A percentile compares a stretch with the other conserved stretches of the same genome.
These are phyloP conservation scores for Pissodes strobi DNA, from an alignment of 1,140 invertebrate species.

Conservation along the genomic window DNA sequence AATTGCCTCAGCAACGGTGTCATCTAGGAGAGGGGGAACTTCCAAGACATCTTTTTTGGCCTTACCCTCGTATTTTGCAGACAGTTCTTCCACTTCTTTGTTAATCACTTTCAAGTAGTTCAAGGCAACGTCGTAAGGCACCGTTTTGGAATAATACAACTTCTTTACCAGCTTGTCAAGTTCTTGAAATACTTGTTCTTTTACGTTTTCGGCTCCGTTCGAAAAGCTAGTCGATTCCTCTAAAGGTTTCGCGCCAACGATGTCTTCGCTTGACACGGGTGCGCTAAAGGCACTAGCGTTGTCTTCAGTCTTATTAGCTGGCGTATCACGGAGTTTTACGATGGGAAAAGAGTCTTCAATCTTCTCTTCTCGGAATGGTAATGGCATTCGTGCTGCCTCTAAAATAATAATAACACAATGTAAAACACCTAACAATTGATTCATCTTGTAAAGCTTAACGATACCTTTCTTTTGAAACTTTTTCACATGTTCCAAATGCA, in stretches of 20 bases:
- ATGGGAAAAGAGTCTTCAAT: no score
- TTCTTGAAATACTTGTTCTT: background rate
- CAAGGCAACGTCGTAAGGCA: background rate
- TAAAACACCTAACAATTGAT: no score
- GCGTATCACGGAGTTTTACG: background rate
- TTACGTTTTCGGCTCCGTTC: background rate
- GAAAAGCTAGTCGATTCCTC: background rate
- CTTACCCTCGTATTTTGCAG: background rate
- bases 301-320: background rate
- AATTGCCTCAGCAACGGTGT: background rate
- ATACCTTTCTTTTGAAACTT: no score
- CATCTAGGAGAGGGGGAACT: no score
- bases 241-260: background rate
- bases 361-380: no score
- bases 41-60: no score
- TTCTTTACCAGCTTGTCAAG: background rate
- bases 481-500: background rate
- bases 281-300: background rate
- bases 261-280: background rate
- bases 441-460: no score
- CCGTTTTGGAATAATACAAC: constrained; percentile 6
- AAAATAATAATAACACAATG: no score
- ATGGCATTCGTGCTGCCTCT: no score
- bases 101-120: background rate
- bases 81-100: background rate